These are phyloP conservation scores for Pyrrhosoma nymphula DNA, from an alignment of 2,888 invertebrate species.

Conservation along the genomic window DNA sequence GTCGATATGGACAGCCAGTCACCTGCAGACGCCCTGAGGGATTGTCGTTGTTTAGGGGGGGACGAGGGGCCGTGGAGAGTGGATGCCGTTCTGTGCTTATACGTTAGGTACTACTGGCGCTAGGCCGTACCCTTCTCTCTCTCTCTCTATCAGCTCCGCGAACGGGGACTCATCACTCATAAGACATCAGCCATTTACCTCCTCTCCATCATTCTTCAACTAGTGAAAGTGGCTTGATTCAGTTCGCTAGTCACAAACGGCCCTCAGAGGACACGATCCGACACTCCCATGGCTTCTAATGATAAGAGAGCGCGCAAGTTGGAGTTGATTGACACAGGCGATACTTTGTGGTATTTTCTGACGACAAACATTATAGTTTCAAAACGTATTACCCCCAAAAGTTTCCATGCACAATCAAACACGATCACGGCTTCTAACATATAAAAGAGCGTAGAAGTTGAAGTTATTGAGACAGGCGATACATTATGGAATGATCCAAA, in stretches of 20 bases:
- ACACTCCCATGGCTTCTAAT: neutral
- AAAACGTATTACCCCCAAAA: no score
- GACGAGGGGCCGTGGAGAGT: neutral
- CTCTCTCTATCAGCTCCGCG: neutral
- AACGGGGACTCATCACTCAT: neutral
- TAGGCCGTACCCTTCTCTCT: neutral
- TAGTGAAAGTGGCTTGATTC: neutral
- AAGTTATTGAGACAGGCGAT: no score
- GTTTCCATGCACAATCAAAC: no score
- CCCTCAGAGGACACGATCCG: neutral
- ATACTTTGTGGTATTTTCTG: no score
- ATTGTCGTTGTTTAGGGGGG: neutral
- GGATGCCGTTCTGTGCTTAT: neutral
- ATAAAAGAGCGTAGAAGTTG: no score
- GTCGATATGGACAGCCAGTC: conserved; percentile 5
- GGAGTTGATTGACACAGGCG: no score
- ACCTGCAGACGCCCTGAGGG: conserved; percentile 20
- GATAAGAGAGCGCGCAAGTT: no score
- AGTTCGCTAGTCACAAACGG: neutral
- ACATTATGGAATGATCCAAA: no score
- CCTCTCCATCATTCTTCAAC: neutral
- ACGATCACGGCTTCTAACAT: no score
- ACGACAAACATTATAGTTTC: no score
- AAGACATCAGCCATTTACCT: neutral
- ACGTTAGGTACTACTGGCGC: no score